Percentiles rank a stretch among this genome's conserved stretches.
phyloP scores from a whole-genome alignment of 2,113 vertebrate genomes.

The Ariopsis seemanni region DNA sequence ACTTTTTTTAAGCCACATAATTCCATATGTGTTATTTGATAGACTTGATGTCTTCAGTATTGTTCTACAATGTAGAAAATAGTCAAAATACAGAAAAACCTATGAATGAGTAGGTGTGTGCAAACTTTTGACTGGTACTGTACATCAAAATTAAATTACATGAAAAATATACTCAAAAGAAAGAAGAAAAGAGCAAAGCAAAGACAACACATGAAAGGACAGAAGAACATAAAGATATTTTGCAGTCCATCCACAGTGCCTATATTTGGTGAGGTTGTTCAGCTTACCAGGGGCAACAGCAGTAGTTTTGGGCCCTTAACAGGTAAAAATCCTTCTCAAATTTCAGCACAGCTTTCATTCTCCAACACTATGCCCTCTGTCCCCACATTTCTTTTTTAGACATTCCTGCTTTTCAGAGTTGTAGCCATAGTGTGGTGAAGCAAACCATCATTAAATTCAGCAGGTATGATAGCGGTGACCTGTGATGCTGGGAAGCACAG shows the following conservation, averaged over 20 bases:
- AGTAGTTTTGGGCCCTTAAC: background rate
- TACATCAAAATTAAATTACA: background rate
- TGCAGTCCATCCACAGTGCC: background rate
- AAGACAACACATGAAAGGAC: background rate
- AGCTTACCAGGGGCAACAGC: background rate
- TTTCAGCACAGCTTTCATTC: background rate
- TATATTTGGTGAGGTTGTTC: background rate
- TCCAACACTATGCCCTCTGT: background rate
- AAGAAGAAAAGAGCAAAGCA: background rate
- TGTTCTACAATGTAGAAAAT: no score
- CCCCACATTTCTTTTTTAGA: background rate
- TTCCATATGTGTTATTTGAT: no score
- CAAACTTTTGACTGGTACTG: no score
- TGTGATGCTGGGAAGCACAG: background rate
- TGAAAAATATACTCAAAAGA: background rate
- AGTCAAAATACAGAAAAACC: no score
- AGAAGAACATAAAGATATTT: background rate
- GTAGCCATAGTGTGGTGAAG: conserved; percentile 4
- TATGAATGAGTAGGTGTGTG: no score
- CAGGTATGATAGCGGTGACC: conserved; percentile 9
- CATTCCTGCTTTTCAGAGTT: background rate
- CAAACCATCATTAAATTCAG: conserved; percentile 25
- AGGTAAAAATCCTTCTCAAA: background rate
- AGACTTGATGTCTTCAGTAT: no score
- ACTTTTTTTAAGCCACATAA: no score